Evolutionary conservation across 2,888 invertebrate genomes (phyloP), one percentile per base, ranked within the genome.

Genomic region (Drosophila mimica): DNA sequence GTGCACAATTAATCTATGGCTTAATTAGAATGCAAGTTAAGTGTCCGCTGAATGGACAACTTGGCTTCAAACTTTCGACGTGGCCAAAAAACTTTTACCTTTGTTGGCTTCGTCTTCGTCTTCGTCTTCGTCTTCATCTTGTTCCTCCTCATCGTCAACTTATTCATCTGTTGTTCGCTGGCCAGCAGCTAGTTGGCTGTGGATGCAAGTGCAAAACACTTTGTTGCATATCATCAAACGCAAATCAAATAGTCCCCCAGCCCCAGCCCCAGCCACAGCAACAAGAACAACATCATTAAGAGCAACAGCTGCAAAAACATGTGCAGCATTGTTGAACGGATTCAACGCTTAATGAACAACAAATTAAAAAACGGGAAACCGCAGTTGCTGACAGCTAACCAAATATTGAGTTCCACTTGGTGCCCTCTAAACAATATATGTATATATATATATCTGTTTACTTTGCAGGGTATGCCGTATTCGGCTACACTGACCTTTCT

Each of bases 21-120:
- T 74, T 80, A 80, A 79, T 79, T 79, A 80, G 80, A 80, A 79
- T 77, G 79, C 77, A 69, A 69, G 73, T 70, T 46, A 73, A 79
- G 79, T 76, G 73, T 13, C 61, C 43, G 51, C 15, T 15, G 25
- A 46, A 46, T 46, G 46, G 49, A 57, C 57, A 40, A 61, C 65
- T 54, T 79, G 67, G 43, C 60, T 56, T 43, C 46, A 15, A 76
- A 69, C 68, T 72, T 76, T 56, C 57, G 20, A 60, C 59, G 36
- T 74, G 62, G 48, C 63, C 60, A 57, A 74, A 64, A 62, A 70
- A 75, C 57, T 76, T 76, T 67, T 66, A 60, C 54, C 53, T 70
- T 53, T 67, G 54, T 54, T 57, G 15, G 9, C 15, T 20, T 13
- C 15, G 8, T 13, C 17, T 28, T 13, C n/a, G 11, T 11, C 52